Evolutionary conservation across 37 sponge, comb jelly and placozoan species (phyloP).

Genomic region (Aplysina aerophoba): DNA sequence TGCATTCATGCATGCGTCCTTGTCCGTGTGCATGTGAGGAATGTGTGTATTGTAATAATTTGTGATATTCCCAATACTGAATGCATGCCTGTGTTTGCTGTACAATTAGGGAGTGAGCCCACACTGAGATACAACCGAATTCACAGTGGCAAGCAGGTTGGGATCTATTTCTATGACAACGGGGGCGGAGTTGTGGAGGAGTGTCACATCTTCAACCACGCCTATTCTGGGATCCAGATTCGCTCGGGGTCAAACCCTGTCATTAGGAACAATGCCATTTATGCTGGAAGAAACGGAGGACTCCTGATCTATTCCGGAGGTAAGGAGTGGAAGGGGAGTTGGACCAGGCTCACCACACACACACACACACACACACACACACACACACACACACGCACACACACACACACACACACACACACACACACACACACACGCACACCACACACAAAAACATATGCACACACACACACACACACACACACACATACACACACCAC

Average conservation of each 20-base stretch:
- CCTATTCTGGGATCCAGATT: conserved; percentile 85
- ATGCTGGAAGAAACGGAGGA: conserved; percentile 85
- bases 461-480: no score
- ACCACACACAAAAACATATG: no score
- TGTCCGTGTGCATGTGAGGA: no score
- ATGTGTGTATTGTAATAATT: not conserved
- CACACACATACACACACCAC: no score
- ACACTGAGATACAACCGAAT: conserved; percentile 71
- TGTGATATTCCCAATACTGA: not conserved
- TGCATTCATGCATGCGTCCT: no score
- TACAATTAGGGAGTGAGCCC: conserved; percentile 54
- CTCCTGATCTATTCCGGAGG: conserved; percentile 80
- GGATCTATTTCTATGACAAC: conserved; percentile 92
- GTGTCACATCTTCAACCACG: conserved; percentile 86
- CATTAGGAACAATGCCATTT: conserved; percentile 77
- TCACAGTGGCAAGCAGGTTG: conserved; percentile 89
- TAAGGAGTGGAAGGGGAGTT: not conserved
- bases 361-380: no score
- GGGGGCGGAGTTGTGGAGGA: conserved; percentile 86
- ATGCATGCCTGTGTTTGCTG: no score
- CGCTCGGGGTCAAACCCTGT: conserved; percentile 79
- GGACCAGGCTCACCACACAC: not conserved
- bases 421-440: no score
- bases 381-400: no score
- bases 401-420: no score